These are phyloP conservation scores for Diadophis punctatus DNA, from an alignment of 2,113 vertebrate species.

Conservation along the genomic window DNA sequence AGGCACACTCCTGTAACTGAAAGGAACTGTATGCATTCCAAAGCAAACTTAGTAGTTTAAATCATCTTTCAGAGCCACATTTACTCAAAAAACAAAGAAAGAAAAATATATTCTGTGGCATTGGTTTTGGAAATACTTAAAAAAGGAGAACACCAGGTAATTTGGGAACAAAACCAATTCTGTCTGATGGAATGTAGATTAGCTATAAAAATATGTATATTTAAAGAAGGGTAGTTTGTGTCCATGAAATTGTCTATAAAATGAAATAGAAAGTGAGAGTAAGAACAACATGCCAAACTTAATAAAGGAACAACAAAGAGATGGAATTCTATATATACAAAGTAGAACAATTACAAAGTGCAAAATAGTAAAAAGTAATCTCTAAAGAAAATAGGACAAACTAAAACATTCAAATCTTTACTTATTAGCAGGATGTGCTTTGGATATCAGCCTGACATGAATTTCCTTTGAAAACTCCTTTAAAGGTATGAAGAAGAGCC, in stretches of 20 bases:
- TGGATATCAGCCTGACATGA: background rate
- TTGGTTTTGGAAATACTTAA: constrained; percentile 69
- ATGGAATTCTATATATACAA: background rate
- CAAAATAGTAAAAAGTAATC: background rate
- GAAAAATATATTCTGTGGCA: constrained; percentile 57
- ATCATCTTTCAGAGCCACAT: constrained; percentile 39
- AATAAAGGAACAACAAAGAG: background rate
- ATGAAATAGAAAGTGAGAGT: background rate
- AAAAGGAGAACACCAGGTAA: constrained; percentile 45
- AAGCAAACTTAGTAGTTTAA: constrained; percentile 55
- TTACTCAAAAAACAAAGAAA: constrained; percentile 60
- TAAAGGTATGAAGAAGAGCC: background rate
- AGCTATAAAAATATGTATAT: constrained; percentile 43
- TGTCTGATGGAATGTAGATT: constrained; percentile 39
- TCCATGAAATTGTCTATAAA: background rate
- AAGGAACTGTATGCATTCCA: constrained; percentile 42
- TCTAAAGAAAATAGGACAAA: background rate
- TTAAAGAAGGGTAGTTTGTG: constrained; percentile 44
- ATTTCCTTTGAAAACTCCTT: background rate
- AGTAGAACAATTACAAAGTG: background rate
- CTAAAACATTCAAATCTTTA: background rate
- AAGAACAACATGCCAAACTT: background rate
- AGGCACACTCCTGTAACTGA: constrained; percentile 51
- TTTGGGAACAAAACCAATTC: constrained; percentile 58
- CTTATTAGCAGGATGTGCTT: background rate